phyloP scores from a whole-genome alignment of 1,140 invertebrate species.

The Platyura marginata region DNA sequence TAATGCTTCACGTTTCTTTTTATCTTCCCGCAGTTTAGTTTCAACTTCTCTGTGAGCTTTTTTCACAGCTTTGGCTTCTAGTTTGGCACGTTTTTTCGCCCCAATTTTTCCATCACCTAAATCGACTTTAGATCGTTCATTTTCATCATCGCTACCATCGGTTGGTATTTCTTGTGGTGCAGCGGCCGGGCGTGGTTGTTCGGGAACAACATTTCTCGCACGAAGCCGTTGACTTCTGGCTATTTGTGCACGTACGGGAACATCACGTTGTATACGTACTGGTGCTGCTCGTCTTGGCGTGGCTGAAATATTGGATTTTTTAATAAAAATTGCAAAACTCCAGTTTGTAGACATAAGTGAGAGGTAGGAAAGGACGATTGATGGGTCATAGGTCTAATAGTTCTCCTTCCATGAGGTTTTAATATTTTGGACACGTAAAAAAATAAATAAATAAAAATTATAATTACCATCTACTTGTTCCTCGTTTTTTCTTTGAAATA shows the following conservation, averaged over 20 bases:
- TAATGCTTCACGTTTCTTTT: slow-evolving; percentile 28
- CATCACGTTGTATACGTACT: not conserved
- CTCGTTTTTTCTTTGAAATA: not conserved
- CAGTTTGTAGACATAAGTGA: no score
- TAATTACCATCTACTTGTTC: not conserved
- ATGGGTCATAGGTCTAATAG: no score
- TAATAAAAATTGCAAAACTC: not conserved
- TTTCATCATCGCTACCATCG: slow-evolving; percentile 25
- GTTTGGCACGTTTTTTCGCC: slow-evolving; percentile 77
- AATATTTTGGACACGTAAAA: no score
- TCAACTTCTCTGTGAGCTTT: slow-evolving; percentile 63
- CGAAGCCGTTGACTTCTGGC: slow-evolving; percentile 39
- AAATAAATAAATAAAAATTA: not conserved
- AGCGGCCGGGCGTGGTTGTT: slow-evolving; percentile 12
- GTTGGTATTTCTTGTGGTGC: slow-evolving; percentile 12
- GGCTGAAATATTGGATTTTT: not conserved
- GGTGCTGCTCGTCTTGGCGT: not conserved
- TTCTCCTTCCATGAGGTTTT: no score
- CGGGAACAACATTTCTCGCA: slow-evolving; percentile 10
- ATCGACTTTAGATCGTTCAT: slow-evolving; percentile 23
- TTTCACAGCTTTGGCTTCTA: slow-evolving; percentile 85
- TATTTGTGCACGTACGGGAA: slow-evolving; percentile 34
- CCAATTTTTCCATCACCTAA: slow-evolving; percentile 66
- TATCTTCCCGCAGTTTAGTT: slow-evolving; percentile 40
- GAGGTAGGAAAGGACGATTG: no score